Base-by-base conservation (phyloP, 1,140 invertebrate species). In the Rhynchophorus ferrugineus region DNA sequence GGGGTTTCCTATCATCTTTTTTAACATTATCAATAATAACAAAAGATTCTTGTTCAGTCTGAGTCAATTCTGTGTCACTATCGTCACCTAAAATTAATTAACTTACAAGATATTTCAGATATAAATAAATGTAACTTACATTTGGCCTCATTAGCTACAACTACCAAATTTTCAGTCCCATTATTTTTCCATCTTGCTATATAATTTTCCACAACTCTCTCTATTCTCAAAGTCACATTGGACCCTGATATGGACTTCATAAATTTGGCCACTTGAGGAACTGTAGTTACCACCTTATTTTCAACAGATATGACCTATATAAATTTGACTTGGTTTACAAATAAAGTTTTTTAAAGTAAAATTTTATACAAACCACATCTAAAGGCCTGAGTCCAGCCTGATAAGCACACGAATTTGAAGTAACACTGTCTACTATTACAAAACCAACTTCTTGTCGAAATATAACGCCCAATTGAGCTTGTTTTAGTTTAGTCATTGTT, bases 371-470 rank as follows among this genome's bases (percentile, higher is more conserved):
- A n/a, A 94, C 72, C 16, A 89, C 74, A 64, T 94, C 91, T 14
- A 84, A 84, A 3, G 82, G 71, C n/a, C 79, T 75, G 49, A 93
- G 75, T 55, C 91, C 87, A 0, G 85, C 83, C 37, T 81, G 77
- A 50, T 78, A 79, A 2, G 87, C 88, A 0, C 86, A 84, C 37
- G 84, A 86, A 54, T 84, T 81, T 1, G 79, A 74, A 6, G 83
- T 76, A 5, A 92, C 83, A 6, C 80, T 83, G 54, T 91, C 89
- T 1, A 92, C 81, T 9, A 87, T 65, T 9, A 91, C 84, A 11
- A 44, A 29, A 29, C 75, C 77, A 44, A 69, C 66, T 51, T 80
- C 79, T 58, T 83, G 82, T 60, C 82, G 84, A 57, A 85, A 85
- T 2, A 82, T 75, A 6, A 83, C 76, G 0, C 82, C 82, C 3